Conservation (phyloP, 1,140 invertebrate species). For the Ephestia elutella region DNA sequence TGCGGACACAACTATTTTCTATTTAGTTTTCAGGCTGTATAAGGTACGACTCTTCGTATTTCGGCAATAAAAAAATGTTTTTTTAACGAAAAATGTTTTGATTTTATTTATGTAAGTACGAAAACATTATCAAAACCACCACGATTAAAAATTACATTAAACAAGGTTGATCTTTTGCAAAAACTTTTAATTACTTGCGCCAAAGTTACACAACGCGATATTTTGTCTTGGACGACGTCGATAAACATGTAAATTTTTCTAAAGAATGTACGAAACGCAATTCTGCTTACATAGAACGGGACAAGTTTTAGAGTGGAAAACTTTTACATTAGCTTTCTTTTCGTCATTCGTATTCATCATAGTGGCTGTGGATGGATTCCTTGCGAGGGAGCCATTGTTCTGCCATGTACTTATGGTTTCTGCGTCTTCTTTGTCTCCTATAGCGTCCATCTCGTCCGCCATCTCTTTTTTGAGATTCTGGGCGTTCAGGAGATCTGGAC, state of each 20-base stretch:
- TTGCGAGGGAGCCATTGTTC: slow-evolving; percentile 14
- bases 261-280: not conserved
- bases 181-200: not conserved
- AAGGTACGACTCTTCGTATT: too few relatives aligned
- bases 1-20: too few relatives aligned
- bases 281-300: slow-evolving; percentile 1
- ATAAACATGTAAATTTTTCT: slow-evolving; percentile 2
- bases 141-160: not conserved
- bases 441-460: slow-evolving; percentile 1
- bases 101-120: not conserved
- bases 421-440: slow-evolving; percentile 12
- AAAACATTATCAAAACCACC: not conserved
- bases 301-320: slow-evolving; percentile 3
- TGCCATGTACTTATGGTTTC: slow-evolving; percentile 6
- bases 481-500: not conserved
- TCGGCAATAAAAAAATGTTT: too few relatives aligned
- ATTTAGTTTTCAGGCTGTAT: too few relatives aligned
- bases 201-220: not conserved
- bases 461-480: not conserved
- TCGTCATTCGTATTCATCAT: slow-evolving; percentile 6
- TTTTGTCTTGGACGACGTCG: not conserved
- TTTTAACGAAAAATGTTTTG: not conserved
- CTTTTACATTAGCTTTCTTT: slow-evolving; percentile 2
- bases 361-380: not conserved
- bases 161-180: not conserved